Evolutionary conservation across 2,113 vertebrate species (phyloP).

Genomic region (Platichthys stellatus): DNA sequence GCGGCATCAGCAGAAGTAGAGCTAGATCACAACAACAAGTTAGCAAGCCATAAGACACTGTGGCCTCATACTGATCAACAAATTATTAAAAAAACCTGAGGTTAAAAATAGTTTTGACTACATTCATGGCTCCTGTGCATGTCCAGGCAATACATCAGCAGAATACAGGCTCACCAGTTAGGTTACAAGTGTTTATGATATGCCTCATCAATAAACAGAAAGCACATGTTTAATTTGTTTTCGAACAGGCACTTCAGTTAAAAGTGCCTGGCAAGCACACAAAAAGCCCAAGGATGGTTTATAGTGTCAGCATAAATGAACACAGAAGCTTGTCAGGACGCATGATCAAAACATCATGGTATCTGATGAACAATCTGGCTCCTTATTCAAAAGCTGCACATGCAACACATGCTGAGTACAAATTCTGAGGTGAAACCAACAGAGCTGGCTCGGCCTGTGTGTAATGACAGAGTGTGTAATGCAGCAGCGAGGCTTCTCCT

Average conservation of each 20-base stretch:
- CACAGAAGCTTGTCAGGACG: background rate
- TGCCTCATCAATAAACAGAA: background rate
- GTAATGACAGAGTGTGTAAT: slow-evolving; percentile 26
- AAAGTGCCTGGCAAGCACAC: background rate
- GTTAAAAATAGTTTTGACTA: background rate
- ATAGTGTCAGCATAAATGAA: slow-evolving; percentile 3
- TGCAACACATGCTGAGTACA: slow-evolving; percentile 1
- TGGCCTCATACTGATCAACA: slow-evolving; percentile 1
- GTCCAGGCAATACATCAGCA: slow-evolving; percentile 1
- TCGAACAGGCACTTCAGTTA: slow-evolving; percentile 4
- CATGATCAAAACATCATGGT: slow-evolving; percentile 22
- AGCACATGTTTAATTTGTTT: slow-evolving; percentile 11
- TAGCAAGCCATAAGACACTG: slow-evolving; percentile 3
- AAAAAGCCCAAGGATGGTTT: background rate
- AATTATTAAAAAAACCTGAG: background rate
- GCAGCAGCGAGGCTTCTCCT: slow-evolving; percentile 59
- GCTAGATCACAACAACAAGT: slow-evolving; percentile 55
- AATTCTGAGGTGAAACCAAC: slow-evolving; percentile 19
- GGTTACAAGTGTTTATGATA: background rate
- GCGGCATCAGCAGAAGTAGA: slow-evolving; percentile 45
- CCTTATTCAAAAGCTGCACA: slow-evolving; percentile 21
- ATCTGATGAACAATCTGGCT: slow-evolving; percentile 15
- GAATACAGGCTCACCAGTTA: background rate
- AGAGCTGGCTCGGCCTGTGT: background rate
- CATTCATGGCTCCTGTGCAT: background rate